phyloP scores from a whole-genome alignment of 2,888 invertebrate species.

The Mesoligia furuncula region DNA sequence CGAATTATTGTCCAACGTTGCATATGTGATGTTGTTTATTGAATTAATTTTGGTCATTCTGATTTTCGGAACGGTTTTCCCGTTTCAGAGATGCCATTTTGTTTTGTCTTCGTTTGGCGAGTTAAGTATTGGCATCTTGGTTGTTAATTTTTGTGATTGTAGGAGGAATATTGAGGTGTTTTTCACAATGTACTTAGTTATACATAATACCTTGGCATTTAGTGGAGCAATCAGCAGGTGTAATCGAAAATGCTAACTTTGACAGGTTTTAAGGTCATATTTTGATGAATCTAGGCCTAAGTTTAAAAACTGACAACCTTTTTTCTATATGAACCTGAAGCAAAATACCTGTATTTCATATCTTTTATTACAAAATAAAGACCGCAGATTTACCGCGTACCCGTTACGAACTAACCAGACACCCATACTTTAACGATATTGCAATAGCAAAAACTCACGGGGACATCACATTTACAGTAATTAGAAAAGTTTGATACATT shows the following conservation, averaged over 20 bases:
- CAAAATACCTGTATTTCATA: background rate
- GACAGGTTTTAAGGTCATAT: background rate
- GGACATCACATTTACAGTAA: conserved; percentile 85
- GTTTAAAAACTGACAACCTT: background rate
- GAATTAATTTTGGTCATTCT: conserved; percentile 88
- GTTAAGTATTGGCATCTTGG: conserved; percentile 11
- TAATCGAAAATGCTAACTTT: background rate
- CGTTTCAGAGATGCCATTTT: conserved; percentile 62
- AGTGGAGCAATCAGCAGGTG: too few relatives aligned
- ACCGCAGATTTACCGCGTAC: conserved; percentile 29
- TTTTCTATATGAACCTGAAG: background rate
- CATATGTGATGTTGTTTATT: conserved; percentile 90
- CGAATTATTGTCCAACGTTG: conserved; percentile 87
- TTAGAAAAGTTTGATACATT: conserved; percentile 88
- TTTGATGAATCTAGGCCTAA: background rate
- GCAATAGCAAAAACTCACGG: conserved; percentile 79
- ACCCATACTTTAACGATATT: conserved; percentile 73
- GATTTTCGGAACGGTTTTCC: conserved; percentile 73
- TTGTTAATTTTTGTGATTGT: background rate
- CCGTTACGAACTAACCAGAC: conserved; percentile 60
- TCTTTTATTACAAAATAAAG: conserved; percentile 25
- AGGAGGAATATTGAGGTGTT: background rate
- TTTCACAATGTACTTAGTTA: background rate
- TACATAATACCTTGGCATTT: background rate
- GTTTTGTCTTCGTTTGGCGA: conserved; percentile 64